Evolutionary conservation across 2,888 invertebrate species (phyloP).

Genomic region (Bombyx huttoni): DNA sequence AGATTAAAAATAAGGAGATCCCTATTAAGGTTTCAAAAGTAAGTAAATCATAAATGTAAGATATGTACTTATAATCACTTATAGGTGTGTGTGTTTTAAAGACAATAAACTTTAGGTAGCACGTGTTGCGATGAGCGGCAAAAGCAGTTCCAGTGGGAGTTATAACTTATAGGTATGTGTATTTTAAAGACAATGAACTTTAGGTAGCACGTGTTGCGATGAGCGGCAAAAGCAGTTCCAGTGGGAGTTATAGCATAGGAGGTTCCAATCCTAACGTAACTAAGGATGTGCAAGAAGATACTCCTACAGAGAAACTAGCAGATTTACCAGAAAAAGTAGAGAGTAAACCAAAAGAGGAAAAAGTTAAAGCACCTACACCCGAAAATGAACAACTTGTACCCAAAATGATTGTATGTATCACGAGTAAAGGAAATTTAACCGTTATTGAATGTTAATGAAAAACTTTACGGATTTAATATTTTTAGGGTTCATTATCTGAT

Average conservation of each 20-base stretch:
- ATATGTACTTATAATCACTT: too few species aligned
- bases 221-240: constrained; percentile 66
- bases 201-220: constrained; percentile 42
- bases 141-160: constrained; percentile 67
- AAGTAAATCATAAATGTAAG: neutral
- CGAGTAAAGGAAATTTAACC: neutral
- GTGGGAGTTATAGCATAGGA: constrained; percentile 65
- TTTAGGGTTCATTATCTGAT: constrained; percentile 75
- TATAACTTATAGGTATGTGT: constrained; percentile 66
- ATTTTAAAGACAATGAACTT: constrained; percentile 9
- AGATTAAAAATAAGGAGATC: constrained; percentile 49
- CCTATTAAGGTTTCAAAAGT: constrained; percentile 32
- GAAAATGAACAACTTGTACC: constrained; percentile 48
- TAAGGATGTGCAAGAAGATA: constrained; percentile 37
- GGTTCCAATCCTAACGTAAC: constrained; percentile 61
- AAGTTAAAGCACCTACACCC: constrained; percentile 22
- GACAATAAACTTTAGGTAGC: constrained; percentile 23
- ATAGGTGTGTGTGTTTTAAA: neutral
- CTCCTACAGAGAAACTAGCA: constrained; percentile 33
- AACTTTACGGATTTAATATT: constrained; percentile 5
- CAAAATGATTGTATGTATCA: constrained; percentile 45
- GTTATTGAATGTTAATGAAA: neutral
- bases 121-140: constrained; percentile 53
- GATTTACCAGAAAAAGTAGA: constrained; percentile 32
- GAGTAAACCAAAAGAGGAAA: constrained; percentile 29